A percentile compares a stretch with the other conserved stretches of the same genome.
phyloP scores from a whole-genome alignment of 2,888 invertebrate species.

The Hydroisotoma schaefferi region DNA sequence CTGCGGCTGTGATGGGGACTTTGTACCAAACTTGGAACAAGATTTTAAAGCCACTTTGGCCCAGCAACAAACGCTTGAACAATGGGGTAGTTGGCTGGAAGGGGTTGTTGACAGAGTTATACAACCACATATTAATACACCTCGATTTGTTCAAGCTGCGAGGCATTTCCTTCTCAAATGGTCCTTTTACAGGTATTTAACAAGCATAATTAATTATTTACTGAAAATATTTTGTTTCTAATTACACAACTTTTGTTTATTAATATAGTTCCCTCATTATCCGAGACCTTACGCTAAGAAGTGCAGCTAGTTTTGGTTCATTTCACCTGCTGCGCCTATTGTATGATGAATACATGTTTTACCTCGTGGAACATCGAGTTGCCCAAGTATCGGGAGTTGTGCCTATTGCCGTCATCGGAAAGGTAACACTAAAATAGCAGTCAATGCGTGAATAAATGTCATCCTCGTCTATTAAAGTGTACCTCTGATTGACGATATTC shows the following conservation, averaged over 20 bases:
- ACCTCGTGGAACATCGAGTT: constrained; percentile 93
- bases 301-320: constrained; percentile 97
- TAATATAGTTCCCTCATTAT: constrained; percentile 87
- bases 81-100: constrained; percentile 98
- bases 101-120: constrained; percentile 85
- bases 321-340: constrained; percentile 96
- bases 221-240: constrained; percentile 1
- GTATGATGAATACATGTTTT: constrained; percentile 99
- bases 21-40: constrained; percentile 75
- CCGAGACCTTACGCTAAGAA: constrained; percentile 88
- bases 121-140: constrained; percentile 78
- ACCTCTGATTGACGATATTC: no score
- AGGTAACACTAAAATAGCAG: no score
- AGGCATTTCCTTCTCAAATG: constrained; percentile 94
- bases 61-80: constrained; percentile 88
- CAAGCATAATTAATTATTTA: not conserved
- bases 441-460: no score
- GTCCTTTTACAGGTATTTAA: constrained; percentile 85
- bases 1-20: constrained; percentile 85
- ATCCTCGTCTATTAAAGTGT: no score
- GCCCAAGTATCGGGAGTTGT: constrained; percentile 85
- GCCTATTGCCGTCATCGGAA: constrained; percentile 89
- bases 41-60: constrained; percentile 87
- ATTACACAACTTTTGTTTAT: not conserved
- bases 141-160: constrained; percentile 78